A percentile compares a stretch with the other conserved stretches of the same genome.
phyloP scores from a whole-genome alignment of 2,888 invertebrate genomes.

The Steromphala cineraria region DNA sequence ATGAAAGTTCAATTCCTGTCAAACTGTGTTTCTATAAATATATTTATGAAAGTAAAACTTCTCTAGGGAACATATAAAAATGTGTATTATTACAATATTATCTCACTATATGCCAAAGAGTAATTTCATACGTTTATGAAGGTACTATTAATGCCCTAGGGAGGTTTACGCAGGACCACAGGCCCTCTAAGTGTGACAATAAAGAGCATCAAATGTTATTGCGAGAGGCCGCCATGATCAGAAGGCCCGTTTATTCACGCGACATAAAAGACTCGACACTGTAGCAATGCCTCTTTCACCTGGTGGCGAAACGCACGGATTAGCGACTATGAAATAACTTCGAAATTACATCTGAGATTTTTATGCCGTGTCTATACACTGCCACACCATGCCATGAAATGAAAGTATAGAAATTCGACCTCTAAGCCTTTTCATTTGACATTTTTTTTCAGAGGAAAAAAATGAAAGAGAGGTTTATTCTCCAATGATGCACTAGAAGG shows the following conservation, averaged over 20 bases:
- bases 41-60: too few relatives aligned
- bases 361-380: background rate
- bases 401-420: too few relatives aligned
- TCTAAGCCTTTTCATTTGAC: too few relatives aligned
- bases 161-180: background rate
- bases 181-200: background rate
- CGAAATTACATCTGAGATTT: background rate
- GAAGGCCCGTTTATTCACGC: background rate
- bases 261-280: background rate
- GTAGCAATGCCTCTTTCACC: background rate
- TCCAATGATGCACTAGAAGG: background rate
- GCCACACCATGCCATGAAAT: too few relatives aligned
- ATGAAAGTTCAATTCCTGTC: too few relatives aligned
- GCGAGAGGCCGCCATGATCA: background rate
- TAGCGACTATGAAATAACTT: conserved; percentile 9
- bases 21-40: too few relatives aligned
- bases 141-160: background rate
- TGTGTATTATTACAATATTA: too few relatives aligned
- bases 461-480: background rate
- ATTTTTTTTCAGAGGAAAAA: background rate
- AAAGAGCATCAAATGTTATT: background rate
- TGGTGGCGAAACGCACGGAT: background rate
- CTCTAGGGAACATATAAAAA: too few relatives aligned
- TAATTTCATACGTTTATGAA: background rate
- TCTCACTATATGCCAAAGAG: too few relatives aligned